Evolutionary conservation across 2,797 vertebrate species (phyloP).

Genomic region (Nasua narica): DNA sequence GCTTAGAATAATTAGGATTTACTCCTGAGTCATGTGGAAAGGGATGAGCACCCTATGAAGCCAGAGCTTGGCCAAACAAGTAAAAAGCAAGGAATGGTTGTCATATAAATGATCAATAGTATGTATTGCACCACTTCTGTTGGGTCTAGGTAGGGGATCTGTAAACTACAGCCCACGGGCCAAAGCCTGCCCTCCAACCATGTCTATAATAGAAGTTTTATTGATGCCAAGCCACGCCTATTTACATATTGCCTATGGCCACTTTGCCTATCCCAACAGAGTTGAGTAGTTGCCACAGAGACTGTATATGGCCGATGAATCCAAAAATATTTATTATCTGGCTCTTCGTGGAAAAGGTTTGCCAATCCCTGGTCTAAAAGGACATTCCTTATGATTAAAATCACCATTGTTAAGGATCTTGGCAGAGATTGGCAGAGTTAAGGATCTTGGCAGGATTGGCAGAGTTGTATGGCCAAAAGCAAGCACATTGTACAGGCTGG

Average conservation of each 20-base stretch:
- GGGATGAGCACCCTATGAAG: background rate
- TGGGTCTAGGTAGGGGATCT: background rate
- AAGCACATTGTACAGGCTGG: background rate
- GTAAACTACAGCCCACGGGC: background rate
- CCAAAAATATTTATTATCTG: background rate
- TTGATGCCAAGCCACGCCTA: background rate
- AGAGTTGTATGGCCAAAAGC: background rate
- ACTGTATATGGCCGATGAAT: background rate
- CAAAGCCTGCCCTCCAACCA: background rate
- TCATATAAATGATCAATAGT: background rate
- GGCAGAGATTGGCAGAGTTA: too few species aligned
- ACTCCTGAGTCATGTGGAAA: background rate
- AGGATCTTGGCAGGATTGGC: background rate
- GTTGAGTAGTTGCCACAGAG: background rate
- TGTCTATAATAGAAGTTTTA: background rate
- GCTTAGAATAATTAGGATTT: background rate
- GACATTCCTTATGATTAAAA: background rate
- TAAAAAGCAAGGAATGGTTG: background rate
- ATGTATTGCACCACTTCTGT: background rate
- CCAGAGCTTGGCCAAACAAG: background rate
- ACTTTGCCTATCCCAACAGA: background rate
- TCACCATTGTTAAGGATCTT: background rate
- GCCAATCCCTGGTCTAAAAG: background rate
- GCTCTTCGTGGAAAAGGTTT: background rate
- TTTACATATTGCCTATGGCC: background rate